Evolutionary conservation across 2,113 vertebrate genomes (phyloP).

Genomic region (Eclectus roratus): DNA sequence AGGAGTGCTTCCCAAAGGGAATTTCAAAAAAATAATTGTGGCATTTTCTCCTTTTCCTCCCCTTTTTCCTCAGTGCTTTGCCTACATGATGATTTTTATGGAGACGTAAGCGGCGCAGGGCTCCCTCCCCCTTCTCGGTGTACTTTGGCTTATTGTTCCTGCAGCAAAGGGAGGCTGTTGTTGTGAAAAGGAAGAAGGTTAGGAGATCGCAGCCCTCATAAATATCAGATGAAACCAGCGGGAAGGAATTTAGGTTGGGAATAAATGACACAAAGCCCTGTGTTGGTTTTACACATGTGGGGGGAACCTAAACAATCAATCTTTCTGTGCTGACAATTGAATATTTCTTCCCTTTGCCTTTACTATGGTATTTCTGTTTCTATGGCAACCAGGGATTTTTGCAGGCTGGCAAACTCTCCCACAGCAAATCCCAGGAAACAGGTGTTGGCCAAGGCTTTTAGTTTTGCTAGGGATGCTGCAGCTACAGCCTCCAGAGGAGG

Average conservation of each 20-base stretch:
- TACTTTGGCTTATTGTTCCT: not conserved
- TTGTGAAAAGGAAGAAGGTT: not conserved
- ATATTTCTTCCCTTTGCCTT: conserved; percentile 65
- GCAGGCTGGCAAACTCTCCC: conserved; percentile 59
- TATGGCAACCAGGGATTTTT: conserved; percentile 73
- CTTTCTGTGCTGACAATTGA: conserved; percentile 66
- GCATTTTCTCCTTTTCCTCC: not conserved
- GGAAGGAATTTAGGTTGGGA: conserved; percentile 63
- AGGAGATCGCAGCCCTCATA: conserved; percentile 33
- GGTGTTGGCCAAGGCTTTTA: not conserved
- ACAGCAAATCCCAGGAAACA: conserved; percentile 3
- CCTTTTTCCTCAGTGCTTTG: not conserved
- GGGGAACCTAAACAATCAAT: conserved; percentile 59
- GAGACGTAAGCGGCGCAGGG: fast-evolving
- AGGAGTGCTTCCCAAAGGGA: not conserved
- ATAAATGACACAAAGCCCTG: conserved; percentile 65
- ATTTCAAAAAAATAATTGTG: not conserved
- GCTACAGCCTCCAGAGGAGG: not conserved
- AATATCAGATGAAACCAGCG: conserved; percentile 54
- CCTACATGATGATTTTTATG: not conserved
- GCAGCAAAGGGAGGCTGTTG: not conserved
- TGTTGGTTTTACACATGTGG: not conserved
- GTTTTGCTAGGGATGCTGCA: not conserved
- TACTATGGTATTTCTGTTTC: conserved; percentile 71
- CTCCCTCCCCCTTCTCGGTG: not conserved